Conservation (phyloP, 2,888 invertebrate genomes). For the Drosophila greeni region DNA sequence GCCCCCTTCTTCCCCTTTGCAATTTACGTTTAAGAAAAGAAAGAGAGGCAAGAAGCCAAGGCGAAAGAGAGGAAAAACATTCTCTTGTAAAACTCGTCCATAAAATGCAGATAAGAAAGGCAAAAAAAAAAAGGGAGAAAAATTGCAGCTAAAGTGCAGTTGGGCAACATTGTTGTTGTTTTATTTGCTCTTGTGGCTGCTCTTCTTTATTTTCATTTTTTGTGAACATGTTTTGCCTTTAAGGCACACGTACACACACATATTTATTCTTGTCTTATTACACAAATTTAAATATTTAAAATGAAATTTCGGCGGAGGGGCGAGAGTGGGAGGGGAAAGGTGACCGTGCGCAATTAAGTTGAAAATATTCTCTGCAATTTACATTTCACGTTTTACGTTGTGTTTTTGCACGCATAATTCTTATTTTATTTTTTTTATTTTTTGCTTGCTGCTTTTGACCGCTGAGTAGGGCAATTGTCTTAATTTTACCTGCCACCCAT, state of each 20-base stretch:
- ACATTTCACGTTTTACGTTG: constrained; percentile 9
- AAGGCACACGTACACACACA: constrained; percentile 16
- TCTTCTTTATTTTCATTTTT: constrained; percentile 8
- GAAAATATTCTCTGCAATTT: constrained; percentile 55
- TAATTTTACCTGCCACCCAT: neutral
- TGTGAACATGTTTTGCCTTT: constrained; percentile 16
- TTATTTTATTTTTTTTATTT: neutral
- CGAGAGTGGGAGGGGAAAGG: constrained; percentile 9
- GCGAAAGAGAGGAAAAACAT: constrained; percentile 31
- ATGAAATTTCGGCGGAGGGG: constrained; percentile 11
- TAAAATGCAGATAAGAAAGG: constrained; percentile 34
- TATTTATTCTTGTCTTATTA: constrained; percentile 64
- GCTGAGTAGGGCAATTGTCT: constrained; percentile 64
- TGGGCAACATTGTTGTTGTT: constrained; percentile 45
- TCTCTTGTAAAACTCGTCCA: constrained; percentile 56
- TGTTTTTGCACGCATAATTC: constrained; percentile 42
- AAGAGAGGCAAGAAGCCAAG: constrained; percentile 2
- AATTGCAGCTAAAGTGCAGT: constrained; percentile 27
- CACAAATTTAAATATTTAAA: constrained; percentile 44
- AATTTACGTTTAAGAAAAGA: constrained; percentile 14
- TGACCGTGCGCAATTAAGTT: constrained; percentile 62
- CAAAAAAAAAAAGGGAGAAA: constrained; percentile 3
- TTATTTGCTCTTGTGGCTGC: constrained; percentile 12
- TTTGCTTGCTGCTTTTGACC: constrained; percentile 62
- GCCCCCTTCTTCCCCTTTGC: constrained; percentile 9